Percentiles rank a stretch among this genome's conserved stretches.
phyloP scores from a whole-genome alignment of 2,888 invertebrate genomes.

The Nymphalis polychloros region DNA sequence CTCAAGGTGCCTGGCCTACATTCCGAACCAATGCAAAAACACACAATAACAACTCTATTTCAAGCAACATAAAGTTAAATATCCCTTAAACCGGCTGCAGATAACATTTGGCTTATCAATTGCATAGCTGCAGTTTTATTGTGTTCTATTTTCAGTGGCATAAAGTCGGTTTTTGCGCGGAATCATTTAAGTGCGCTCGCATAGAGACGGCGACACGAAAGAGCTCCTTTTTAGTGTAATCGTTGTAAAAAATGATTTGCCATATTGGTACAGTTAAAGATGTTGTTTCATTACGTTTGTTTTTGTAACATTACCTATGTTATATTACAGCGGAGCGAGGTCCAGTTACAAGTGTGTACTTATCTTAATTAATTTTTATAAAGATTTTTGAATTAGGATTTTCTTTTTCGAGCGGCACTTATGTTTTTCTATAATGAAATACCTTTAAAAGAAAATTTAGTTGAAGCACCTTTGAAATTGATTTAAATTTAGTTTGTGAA shows the following conservation, averaged over 20 bases:
- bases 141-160: constrained; percentile 21
- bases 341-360: neutral
- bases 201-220: constrained; percentile 72
- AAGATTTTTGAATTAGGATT: neutral
- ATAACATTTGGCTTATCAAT: constrained; percentile 30
- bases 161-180: constrained; percentile 44
- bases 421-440: neutral
- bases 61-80: constrained; percentile 34
- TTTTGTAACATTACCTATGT: constrained; percentile 24
- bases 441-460: too few relatives aligned
- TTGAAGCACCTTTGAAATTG: too few relatives aligned
- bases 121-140: constrained; percentile 38
- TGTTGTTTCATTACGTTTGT: constrained; percentile 26
- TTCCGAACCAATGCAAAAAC: constrained; percentile 45
- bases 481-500: too few relatives aligned
- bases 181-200: constrained; percentile 51
- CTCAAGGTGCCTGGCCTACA: constrained; percentile 77
- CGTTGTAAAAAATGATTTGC: constrained; percentile 54
- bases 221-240: constrained; percentile 73
- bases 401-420: neutral
- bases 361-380: neutral
- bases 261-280: constrained; percentile 38
- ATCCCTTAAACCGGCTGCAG: constrained; percentile 32
- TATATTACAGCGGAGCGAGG: constrained; percentile 8
- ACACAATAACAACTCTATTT: constrained; percentile 25